These are phyloP conservation scores for Matsumyia berberina DNA, from an alignment of 2,888 invertebrate genomes.

Conservation along the genomic window DNA sequence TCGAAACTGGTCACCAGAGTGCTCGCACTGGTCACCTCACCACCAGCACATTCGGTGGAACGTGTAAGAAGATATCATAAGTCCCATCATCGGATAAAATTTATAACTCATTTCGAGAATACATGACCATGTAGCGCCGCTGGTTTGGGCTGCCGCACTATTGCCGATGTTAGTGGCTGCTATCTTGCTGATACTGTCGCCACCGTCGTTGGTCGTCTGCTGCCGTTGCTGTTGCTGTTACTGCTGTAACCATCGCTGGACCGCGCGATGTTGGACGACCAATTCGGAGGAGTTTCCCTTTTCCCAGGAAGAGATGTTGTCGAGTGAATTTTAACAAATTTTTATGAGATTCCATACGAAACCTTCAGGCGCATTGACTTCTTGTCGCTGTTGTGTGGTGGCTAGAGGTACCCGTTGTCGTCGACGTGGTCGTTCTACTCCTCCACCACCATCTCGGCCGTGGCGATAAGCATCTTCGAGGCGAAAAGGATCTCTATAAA, in stretches of 20 bases:
- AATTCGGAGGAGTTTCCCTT: conserved; percentile 63
- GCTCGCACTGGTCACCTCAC: conserved; percentile 34
- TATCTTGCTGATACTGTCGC: conserved; percentile 76
- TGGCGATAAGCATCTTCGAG: conserved; percentile 65
- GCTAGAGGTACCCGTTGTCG: conserved; percentile 31
- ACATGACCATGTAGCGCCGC: conserved; percentile 77
- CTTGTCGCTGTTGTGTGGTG: conserved; percentile 4
- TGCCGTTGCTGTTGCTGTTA: conserved; percentile 41
- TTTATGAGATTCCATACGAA: conserved; percentile 69
- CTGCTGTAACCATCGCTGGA: conserved; percentile 56
- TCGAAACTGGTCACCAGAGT: conserved; percentile 53
- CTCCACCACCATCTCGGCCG: conserved; percentile 37
- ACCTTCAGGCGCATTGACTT: conserved; percentile 52
- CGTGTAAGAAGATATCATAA: conserved; percentile 84
- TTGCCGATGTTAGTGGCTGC: conserved; percentile 72
- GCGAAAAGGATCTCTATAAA: conserved; percentile 77
- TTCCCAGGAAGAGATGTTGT: conserved; percentile 71
- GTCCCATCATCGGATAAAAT: conserved; percentile 84
- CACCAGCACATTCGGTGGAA: conserved; percentile 59
- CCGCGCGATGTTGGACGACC: conserved; percentile 47
- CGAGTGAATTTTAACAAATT: conserved; percentile 74
- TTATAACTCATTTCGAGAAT: conserved; percentile 83
- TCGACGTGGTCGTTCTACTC: conserved; percentile 43
- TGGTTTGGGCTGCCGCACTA: conserved; percentile 72
- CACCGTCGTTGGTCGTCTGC: conserved; percentile 67